A percentile compares a stretch with the other conserved stretches of the same genome.
Conservation (phyloP, 1,140 invertebrate species). For the Drosophila melanogaster region DNA sequence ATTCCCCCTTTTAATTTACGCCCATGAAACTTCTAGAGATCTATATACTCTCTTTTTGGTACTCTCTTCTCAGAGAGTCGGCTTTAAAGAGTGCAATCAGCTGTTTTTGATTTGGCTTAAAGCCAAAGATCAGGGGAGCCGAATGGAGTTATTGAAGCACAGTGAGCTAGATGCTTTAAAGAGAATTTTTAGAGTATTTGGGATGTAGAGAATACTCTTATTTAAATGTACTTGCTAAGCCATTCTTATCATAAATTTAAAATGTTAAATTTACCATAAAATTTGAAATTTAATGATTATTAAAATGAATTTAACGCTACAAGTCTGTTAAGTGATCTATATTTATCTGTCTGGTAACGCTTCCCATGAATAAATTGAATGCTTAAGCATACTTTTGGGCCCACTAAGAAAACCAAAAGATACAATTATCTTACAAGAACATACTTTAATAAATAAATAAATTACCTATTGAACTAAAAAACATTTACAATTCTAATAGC, state of each 20-base stretch:
- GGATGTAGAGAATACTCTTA: too few species aligned
- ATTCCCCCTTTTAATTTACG: background rate
- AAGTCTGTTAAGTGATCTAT: background rate
- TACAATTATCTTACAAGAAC: background rate
- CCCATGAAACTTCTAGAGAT: background rate
- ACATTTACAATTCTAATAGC: background rate
- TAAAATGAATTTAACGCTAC: slow-evolving; percentile 7
- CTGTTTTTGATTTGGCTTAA: slow-evolving; percentile 31
- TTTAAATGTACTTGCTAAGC: too few species aligned
- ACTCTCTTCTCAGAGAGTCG: slow-evolving; percentile 24
- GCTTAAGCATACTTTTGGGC: slow-evolving; percentile 36
- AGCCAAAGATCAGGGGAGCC: slow-evolving; percentile 5
- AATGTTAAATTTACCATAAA: background rate
- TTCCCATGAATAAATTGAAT: background rate
- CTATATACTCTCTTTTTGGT: slow-evolving; percentile 10
- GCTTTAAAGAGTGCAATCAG: slow-evolving; percentile 34
- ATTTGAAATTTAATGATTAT: background rate
- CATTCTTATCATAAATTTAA: background rate
- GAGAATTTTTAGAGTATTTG: background rate
- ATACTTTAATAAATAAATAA: slow-evolving; percentile 36
- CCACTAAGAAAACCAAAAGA: background rate
- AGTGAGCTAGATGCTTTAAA: background rate
- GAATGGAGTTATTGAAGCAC: background rate
- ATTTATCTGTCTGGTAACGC: slow-evolving; percentile 2
- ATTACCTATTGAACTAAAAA: slow-evolving; percentile 33